Base-by-base conservation (phyloP, 2,888 invertebrate species). In the Pachydiplax longipennis region DNA sequence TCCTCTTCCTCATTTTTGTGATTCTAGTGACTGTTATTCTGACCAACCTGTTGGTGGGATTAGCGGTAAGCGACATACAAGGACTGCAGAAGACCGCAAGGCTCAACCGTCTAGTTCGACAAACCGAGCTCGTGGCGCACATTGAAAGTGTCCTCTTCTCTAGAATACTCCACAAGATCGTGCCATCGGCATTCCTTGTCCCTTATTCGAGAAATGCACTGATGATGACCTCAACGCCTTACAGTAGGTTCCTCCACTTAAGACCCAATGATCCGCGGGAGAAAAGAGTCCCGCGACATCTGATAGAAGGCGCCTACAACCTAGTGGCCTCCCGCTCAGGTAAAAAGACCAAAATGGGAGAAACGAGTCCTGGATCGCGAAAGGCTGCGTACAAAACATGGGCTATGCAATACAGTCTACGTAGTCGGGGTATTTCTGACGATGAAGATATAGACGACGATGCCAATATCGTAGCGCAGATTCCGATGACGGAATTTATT, bases 51-150 rank as follows among this genome's bases (percentile, higher is more conserved):
- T 95, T 98, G 94, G 97, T 98, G 58, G 98, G 98, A 92, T 95
- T 98, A 91, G 98, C 98, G 8, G 98, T 98, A 0, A 97, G 97
- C 92, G 98, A 98, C 93, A 97, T 97, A 91, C 96, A 96, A 95
- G 95, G 95, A 80, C 92, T 93, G 13, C 93, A 93, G 92, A 92
- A 93, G 91, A 93, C 93, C 22, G 94, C 98, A 0, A 97, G 97
- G 0, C 94, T 98, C 40, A 97, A 98, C 92, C 95, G 98, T 13
- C 93, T 98, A 90, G 97, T 97, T 25, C 95, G 98, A 0, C 87
- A 97, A 93, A 97, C 97, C 0, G 97, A 97, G 92, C 93, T 98
- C 80, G 97, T 98, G 0, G 97, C 97, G 0, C 97, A 97, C 92
- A 94, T 98, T 12, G 98, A 98, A 93, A 96, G 97, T 92, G 96